Conservation (phyloP, 2,888 invertebrate genomes). For the Leptura quadrifasciata region DNA sequence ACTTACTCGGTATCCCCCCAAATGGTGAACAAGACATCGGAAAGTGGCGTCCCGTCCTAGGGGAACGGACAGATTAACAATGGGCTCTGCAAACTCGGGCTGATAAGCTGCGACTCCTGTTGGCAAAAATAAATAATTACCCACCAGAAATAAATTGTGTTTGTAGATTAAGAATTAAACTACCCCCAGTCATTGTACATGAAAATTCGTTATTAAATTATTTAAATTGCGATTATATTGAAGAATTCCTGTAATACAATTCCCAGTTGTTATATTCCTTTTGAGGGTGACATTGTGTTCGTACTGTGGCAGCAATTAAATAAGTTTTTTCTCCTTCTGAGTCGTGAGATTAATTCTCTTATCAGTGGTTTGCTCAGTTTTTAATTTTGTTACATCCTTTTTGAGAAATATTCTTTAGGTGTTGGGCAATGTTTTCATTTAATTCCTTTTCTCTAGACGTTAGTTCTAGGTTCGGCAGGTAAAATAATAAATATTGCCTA, state of each 20-base stretch:
- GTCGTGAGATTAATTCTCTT: no score
- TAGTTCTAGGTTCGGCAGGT: no score
- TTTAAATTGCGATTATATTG: neutral
- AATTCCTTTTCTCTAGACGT: no score
- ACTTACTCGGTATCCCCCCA: slow-evolving; percentile 93
- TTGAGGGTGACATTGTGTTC: neutral
- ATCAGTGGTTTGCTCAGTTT: no score
- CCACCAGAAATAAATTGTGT: slow-evolving; percentile 5
- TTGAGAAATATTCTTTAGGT: no score
- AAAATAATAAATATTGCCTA: no score
- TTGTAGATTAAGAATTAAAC: neutral
- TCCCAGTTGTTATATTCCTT: neutral
- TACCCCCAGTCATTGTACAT: neutral
- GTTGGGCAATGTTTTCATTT: no score
- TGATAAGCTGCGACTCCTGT: slow-evolving; percentile 79
- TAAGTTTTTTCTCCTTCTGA: no score
- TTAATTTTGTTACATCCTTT: no score
- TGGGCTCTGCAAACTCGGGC: slow-evolving; percentile 89
- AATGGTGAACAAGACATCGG: slow-evolving; percentile 89
- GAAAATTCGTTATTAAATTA: slow-evolving; percentile 15
- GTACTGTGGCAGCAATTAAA: no score
- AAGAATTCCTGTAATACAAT: neutral
- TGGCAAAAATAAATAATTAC: slow-evolving; percentile 49
- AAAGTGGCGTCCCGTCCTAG: slow-evolving; percentile 92
- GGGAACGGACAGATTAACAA: slow-evolving; percentile 89